A percentile compares a stretch with the other conserved stretches of the same genome.
Evolutionary conservation across 2,888 invertebrate genomes (phyloP).

Genomic region (Caradrina kadenii): DNA sequence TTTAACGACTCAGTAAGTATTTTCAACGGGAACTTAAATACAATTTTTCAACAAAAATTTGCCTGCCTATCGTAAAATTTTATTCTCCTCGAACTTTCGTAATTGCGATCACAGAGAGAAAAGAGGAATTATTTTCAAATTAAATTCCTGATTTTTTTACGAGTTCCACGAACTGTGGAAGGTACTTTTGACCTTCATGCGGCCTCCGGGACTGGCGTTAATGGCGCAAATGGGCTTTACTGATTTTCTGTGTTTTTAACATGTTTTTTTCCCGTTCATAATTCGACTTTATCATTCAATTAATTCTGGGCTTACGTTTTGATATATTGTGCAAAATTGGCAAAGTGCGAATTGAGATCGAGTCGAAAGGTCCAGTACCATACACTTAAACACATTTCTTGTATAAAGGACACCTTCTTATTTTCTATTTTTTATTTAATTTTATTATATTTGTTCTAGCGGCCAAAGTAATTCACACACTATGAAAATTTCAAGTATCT

Average conservation of each 20-base stretch:
- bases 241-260: constrained; percentile 18
- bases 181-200: constrained; percentile 45
- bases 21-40: constrained; percentile 43
- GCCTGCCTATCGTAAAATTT: constrained; percentile 49
- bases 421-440: too few relatives aligned
- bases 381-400: too few relatives aligned
- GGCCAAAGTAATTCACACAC: too few relatives aligned
- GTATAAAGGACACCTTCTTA: too few relatives aligned
- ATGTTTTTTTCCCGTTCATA: constrained; percentile 15
- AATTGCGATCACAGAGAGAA: constrained; percentile 60
- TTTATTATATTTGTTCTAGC: too few relatives aligned
- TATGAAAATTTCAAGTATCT: too few relatives aligned
- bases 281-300: constrained; percentile 23
- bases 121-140: constrained; percentile 60
- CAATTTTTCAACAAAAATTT: constrained; percentile 37
- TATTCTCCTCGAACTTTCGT: constrained; percentile 52
- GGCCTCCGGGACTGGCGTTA: constrained; percentile 31
- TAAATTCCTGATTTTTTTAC: constrained; percentile 67
- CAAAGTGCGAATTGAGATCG: too few relatives aligned
- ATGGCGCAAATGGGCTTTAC: constrained; percentile 35
- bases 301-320: constrained; percentile 14
- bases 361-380: too few relatives aligned
- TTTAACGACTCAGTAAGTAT: constrained; percentile 52
- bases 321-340: too few relatives aligned
- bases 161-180: constrained; percentile 49